phyloP scores from a whole-genome alignment of 2,797 vertebrate species.

The Crocodylus rhombifer region DNA sequence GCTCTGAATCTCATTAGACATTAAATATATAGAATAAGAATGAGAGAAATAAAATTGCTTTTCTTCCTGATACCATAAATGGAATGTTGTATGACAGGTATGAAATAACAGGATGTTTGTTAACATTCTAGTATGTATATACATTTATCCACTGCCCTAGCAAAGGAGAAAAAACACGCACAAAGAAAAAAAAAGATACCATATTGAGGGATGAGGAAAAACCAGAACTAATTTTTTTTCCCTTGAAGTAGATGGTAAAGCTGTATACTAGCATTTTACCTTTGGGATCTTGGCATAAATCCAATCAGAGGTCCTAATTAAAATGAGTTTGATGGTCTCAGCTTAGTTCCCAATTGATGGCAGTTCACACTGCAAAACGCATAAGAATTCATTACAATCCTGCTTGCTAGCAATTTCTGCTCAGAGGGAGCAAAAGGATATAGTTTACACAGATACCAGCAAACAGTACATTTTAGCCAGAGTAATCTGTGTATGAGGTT shows the following conservation, averaged over 20 bases:
- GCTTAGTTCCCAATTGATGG: slow-evolving; percentile 58
- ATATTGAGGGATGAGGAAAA: neutral
- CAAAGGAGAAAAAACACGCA: neutral
- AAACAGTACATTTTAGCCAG: slow-evolving; percentile 1
- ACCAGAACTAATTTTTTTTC: slow-evolving; percentile 47
- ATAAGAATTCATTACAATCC: slow-evolving; percentile 37
- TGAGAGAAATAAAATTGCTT: slow-evolving; percentile 57
- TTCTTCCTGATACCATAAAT: slow-evolving; percentile 50
- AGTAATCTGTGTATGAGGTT: neutral
- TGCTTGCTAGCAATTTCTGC: slow-evolving; percentile 50
- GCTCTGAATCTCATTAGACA: slow-evolving; percentile 66
- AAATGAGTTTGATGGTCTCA: slow-evolving; percentile 68
- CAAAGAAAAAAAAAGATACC: neutral
- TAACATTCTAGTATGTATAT: slow-evolving; percentile 3
- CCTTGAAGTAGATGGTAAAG: slow-evolving; percentile 28
- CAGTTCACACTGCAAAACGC: slow-evolving; percentile 51
- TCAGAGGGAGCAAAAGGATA: neutral
- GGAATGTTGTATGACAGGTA: slow-evolving; percentile 33
- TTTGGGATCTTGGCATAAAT: slow-evolving; percentile 62
- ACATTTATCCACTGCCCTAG: neutral
- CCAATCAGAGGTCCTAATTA: slow-evolving; percentile 70
- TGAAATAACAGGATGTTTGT: slow-evolving; percentile 53
- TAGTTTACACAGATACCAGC: slow-evolving; percentile 15
- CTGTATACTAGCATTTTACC: slow-evolving; percentile 28
- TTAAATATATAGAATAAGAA: slow-evolving; percentile 58